These are phyloP conservation scores for Rhynchopsitta pachyrhyncha DNA, from an alignment of 2,113 vertebrate genomes.

Conservation along the genomic window DNA sequence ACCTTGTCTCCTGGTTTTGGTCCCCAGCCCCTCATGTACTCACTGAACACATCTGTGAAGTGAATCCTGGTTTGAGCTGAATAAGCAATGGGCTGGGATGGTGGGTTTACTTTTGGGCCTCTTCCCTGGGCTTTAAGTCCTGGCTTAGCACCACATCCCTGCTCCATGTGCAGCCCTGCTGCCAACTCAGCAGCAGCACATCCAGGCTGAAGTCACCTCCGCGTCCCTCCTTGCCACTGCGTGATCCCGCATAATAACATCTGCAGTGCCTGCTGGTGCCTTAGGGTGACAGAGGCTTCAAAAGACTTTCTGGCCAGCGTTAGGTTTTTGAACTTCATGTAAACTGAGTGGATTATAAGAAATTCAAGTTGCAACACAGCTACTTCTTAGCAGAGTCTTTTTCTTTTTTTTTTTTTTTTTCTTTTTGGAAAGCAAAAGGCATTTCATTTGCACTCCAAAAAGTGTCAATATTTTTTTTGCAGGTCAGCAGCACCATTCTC, in stretches of 20 bases:
- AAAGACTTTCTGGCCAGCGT: neutral
- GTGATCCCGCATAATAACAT: neutral
- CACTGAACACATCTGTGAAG: accelerated
- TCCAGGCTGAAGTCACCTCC: neutral
- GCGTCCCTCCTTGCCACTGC: neutral
- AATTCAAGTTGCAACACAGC: constrained; percentile 3
- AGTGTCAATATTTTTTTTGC: neutral
- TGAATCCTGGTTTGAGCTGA: neutral
- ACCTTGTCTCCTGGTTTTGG: neutral
- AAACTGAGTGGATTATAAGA: neutral
- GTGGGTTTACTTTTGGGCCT: neutral
- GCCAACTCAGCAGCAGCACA: neutral
- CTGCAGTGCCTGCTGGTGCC: neutral
- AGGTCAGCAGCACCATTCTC: neutral
- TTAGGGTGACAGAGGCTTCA: neutral
- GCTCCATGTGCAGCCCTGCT: neutral
- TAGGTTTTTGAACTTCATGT: neutral
- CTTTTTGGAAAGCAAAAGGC: neutral
- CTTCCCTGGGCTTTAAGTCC: neutral
- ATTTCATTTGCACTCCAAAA: neutral
- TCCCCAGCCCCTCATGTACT: neutral
- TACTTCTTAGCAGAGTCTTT: neutral
- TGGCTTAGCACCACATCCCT: neutral
- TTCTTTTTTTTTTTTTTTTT: neutral
- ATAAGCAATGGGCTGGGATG: neutral